Conservation (phyloP, 1,140 invertebrate genomes). For the Calliopsis andreniformis region DNA sequence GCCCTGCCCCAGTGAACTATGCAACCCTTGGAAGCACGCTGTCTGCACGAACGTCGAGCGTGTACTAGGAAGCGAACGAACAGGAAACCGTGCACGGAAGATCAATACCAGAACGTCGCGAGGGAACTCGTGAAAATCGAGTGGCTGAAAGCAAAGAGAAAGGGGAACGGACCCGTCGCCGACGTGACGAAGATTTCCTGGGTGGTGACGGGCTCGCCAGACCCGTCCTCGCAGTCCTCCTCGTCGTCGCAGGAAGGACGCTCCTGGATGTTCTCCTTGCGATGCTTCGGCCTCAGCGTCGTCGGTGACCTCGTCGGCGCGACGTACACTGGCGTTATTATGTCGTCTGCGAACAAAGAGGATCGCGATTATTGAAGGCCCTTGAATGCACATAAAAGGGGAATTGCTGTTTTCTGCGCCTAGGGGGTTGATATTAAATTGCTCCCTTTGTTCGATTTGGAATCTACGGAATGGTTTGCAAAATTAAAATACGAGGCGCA, state of each 20-base stretch:
- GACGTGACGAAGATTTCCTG: slow-evolving; percentile 84
- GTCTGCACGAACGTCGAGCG: not conserved
- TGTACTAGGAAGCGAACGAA: slow-evolving; percentile 33
- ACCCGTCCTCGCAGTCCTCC: slow-evolving; percentile 89
- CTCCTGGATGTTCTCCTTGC: slow-evolving; percentile 74
- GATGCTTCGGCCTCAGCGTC: slow-evolving; percentile 79
- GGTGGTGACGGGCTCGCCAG: slow-evolving; percentile 85
- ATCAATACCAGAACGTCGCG: slow-evolving; percentile 47
- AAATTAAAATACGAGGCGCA: too few species aligned
- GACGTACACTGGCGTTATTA: slow-evolving; percentile 95
- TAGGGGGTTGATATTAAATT: too few species aligned
- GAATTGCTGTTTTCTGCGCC: too few species aligned
- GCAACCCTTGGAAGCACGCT: slow-evolving; percentile 23
- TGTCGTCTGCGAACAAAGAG: slow-evolving; percentile 84
- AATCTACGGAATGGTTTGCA: too few species aligned
- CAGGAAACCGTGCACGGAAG: slow-evolving; percentile 27
- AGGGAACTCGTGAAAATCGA: slow-evolving; percentile 12
- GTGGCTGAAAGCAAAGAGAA: not conserved
- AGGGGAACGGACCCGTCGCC: slow-evolving; percentile 79
- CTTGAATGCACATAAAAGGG: too few species aligned
- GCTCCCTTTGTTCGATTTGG: too few species aligned
- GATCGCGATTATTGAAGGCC: slow-evolving; percentile 29
- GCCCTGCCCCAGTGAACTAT: not conserved
- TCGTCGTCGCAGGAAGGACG: slow-evolving; percentile 87
- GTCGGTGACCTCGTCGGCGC: slow-evolving; percentile 89